These are phyloP conservation scores for Thripadectes ignobilis DNA, from an alignment of 2,797 vertebrate genomes.

Conservation along the genomic window DNA sequence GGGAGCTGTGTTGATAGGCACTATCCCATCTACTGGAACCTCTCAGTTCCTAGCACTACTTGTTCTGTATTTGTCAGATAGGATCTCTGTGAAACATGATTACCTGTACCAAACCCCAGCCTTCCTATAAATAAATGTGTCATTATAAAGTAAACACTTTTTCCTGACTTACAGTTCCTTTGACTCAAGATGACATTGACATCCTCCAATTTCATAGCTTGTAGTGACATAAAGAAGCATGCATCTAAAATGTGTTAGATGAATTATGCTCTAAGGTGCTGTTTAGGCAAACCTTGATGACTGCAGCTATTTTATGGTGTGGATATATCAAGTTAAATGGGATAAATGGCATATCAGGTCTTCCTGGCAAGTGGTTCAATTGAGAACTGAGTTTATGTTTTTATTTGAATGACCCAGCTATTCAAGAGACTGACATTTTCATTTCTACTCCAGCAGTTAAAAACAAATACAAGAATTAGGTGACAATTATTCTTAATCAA, in stretches of 20 bases:
- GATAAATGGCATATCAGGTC: not conserved
- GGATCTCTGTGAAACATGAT: not conserved
- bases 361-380: not conserved
- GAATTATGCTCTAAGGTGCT: not conserved
- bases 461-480: not conserved
- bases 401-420: not conserved
- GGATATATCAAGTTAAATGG: not conserved
- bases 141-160: not conserved
- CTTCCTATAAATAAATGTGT: not conserved
- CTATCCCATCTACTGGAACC: not conserved
- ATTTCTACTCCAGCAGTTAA: not conserved
- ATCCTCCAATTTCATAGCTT: not conserved
- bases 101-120: not conserved
- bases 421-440: not conserved
- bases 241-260: not conserved
- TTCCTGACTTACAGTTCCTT: not conserved
- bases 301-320: not conserved
- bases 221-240: not conserved
- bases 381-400: not conserved
- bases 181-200: not conserved
- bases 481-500: not conserved
- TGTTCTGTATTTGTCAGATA: not conserved
- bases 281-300: not conserved
- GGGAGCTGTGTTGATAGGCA: not conserved
- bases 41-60: not conserved